These are phyloP conservation scores for Carterocephalus palaemon DNA, from an alignment of 2,888 invertebrate genomes.

Conservation along the genomic window DNA sequence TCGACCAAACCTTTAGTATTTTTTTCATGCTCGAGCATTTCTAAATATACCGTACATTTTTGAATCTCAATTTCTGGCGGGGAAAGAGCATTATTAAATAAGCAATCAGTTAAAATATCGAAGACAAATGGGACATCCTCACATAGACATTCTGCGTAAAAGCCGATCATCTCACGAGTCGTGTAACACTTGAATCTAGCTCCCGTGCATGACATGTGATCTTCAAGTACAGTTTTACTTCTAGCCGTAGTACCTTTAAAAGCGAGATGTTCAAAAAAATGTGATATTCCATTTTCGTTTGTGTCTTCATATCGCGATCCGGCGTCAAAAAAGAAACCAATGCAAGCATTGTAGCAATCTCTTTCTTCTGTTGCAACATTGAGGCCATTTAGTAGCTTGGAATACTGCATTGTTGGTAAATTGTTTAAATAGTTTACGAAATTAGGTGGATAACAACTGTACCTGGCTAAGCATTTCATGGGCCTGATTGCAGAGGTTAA, in stretches of 20 bases:
- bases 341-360: constrained; percentile 79
- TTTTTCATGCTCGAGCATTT: constrained; percentile 57
- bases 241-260: constrained; percentile 83
- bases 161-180: constrained; percentile 96
- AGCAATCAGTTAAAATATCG: constrained; percentile 95
- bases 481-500: constrained; percentile 27
- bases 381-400: constrained; percentile 88
- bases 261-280: constrained; percentile 65
- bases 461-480: constrained; percentile 68
- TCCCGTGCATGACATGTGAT: constrained; percentile 96
- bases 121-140: constrained; percentile 92
- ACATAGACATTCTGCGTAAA: constrained; percentile 95
- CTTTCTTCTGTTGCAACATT: constrained; percentile 95
- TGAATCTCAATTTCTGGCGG: constrained; percentile 51
- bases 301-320: constrained; percentile 57
- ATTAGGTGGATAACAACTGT: constrained; percentile 79
- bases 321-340: constrained; percentile 55
- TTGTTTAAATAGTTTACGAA: constrained; percentile 68
- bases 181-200: constrained; percentile 98
- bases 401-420: constrained; percentile 89
- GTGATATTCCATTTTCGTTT: constrained; percentile 55
- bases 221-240: constrained; percentile 89
- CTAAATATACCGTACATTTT: constrained; percentile 50
- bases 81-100: constrained; percentile 85
- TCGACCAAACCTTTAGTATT: constrained; percentile 45